Evolutionary conservation across 2,888 invertebrate genomes (phyloP).

Genomic region (Eudasyphora cyanicolor): DNA sequence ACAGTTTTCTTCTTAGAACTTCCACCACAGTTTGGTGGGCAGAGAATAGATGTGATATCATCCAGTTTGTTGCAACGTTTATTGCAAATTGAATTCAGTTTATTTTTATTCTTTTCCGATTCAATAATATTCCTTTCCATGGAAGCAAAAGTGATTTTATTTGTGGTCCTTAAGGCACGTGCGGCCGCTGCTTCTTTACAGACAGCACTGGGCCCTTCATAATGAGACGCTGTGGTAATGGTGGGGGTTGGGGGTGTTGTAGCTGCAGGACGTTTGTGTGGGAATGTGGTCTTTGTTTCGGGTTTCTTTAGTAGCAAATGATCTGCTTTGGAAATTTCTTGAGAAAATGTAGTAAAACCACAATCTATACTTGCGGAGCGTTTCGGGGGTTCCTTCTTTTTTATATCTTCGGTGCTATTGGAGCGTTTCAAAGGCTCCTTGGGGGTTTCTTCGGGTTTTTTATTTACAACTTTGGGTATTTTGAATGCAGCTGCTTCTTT

Average conservation of each 20-base stretch:
- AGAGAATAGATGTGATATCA: neutral
- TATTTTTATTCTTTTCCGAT: constrained; percentile 56
- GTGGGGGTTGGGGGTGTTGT: neutral
- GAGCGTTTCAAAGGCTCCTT: constrained; percentile 33
- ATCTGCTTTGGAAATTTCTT: constrained; percentile 65
- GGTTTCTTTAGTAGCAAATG: constrained; percentile 33
- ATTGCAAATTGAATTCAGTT: constrained; percentile 50
- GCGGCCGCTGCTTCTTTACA: constrained; percentile 57
- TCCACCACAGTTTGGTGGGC: neutral
- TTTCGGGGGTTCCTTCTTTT: neutral
- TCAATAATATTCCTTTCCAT: constrained; percentile 71
- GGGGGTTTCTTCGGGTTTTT: constrained; percentile 14
- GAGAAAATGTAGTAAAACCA: constrained; percentile 64
- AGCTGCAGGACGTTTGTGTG: constrained; percentile 31
- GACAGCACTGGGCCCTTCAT: neutral
- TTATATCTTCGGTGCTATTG: constrained; percentile 46
- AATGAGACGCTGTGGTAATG: neutral
- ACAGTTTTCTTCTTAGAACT: constrained; percentile 68
- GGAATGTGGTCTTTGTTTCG: constrained; percentile 55
- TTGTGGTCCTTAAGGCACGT: constrained; percentile 64
- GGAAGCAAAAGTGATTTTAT: constrained; percentile 73
- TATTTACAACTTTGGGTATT: constrained; percentile 55
- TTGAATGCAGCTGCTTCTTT: constrained; percentile 37
- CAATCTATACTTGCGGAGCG: constrained; percentile 37
- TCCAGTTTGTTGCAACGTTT: constrained; percentile 22